Conservation (phyloP, 2,113 vertebrate species). For the Grammomys dolichurus region DNA sequence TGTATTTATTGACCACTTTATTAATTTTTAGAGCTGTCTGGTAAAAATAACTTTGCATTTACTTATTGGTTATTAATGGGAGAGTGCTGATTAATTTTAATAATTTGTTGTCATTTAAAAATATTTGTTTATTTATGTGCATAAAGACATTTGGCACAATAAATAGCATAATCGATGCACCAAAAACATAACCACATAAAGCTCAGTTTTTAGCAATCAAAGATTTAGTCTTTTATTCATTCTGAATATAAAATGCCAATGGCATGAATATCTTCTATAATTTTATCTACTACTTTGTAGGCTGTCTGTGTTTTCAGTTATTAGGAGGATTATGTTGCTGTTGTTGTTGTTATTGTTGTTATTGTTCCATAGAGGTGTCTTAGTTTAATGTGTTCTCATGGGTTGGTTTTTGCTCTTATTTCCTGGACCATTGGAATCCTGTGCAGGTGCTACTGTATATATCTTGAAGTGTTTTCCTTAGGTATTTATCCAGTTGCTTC, state of each 20-base stretch:
- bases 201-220: not conserved
- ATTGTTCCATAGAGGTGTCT: not conserved
- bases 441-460: not conserved
- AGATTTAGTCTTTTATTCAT: not conserved
- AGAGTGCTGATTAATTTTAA: not conserved
- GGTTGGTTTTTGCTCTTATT: not conserved
- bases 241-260: not conserved
- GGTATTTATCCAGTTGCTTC: too few relatives aligned
- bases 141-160: not conserved
- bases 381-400: not conserved
- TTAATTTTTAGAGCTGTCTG: not conserved
- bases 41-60: not conserved
- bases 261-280: not conserved
- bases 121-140: not conserved
- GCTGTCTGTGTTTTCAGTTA: not conserved
- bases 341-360: not conserved
- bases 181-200: not conserved
- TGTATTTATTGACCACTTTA: not conserved
- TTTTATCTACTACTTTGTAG: not conserved
- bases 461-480: not conserved
- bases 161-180: not conserved
- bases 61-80: not conserved
- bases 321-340: not conserved
- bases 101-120: not conserved
- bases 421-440: too few relatives aligned